Evolutionary conservation across 2,888 invertebrate species (phyloP).

Genomic region (Antheraea yamamai): DNA sequence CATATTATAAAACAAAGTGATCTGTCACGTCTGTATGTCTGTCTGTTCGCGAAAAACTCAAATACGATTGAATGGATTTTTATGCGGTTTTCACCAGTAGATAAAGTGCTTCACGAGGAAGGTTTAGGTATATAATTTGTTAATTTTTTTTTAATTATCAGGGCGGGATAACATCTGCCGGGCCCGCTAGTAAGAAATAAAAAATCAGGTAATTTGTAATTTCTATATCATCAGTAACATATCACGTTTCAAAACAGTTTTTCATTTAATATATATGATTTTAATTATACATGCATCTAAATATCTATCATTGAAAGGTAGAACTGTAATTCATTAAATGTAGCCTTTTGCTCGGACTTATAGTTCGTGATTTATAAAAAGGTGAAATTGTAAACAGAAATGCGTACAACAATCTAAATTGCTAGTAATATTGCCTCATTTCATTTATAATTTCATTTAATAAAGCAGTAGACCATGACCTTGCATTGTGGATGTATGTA

Average conservation of each 20-base stretch:
- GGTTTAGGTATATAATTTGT: no score
- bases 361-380: not conserved
- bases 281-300: not conserved
- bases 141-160: no score
- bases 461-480: conserved; percentile 47
- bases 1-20: no score
- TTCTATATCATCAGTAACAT: not conserved
- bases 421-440: conserved; percentile 27
- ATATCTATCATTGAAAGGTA: not conserved
- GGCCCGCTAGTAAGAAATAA: no score
- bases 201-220: not conserved
- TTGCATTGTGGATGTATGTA: conserved; percentile 30
- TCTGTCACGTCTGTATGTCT: no score
- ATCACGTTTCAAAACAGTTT: not conserved
- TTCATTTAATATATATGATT: not conserved
- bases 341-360: not conserved
- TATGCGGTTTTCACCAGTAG: no score
- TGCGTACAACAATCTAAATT: not conserved
- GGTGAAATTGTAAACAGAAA: not conserved
- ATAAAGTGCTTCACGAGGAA: no score
- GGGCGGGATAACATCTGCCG: no score
- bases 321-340: not conserved
- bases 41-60: no score
- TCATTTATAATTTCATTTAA: conserved; percentile 33
- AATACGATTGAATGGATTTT: no score